Base-by-base conservation (phyloP, 2,797 vertebrate species). In the Takifugu rubripes region DNA sequence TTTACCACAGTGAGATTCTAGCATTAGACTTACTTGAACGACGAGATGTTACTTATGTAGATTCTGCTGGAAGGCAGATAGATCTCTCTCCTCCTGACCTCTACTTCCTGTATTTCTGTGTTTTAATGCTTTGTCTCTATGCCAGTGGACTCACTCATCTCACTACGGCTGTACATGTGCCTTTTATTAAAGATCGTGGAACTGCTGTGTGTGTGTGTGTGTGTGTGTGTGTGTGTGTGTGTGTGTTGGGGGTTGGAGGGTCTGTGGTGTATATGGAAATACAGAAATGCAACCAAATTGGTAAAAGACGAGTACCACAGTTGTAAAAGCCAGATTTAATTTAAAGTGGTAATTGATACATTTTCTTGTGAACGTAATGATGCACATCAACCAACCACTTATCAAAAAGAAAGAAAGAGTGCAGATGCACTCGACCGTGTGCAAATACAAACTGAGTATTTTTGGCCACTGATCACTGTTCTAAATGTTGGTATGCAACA, bases 111-210 rank as follows among this genome's bases (percentile, higher is more conserved):
- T 87, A 84, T 87, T 89, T 88, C 83, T 90, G 87, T 89, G 85
- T 89, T 89, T 85, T 86, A 88, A 89, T 82, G 91, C 90, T 91
- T 91, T 70, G 82, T 90, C 82, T 87, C 81, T 82, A 81, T 85
- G 87, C 86, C 85, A 78, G 82, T 86, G 85, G 85, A 90, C 85
- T 90, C 83, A 88, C 87, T 88, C 89, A 90, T 90, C 84, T 90
- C 88, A 89, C 90, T 85, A 86, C 91, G 88, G 90, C 91, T 93
- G 92, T 91, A 92, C 90, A 91, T 92, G 92, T 93, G 92, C 92
- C 91, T 93, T 93, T 92, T 90, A 92, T 91, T 92, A 91, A 93
- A 92, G 85, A 89, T 91, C 87, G 91, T 83, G 83, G 89, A 92
- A 89, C 87, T 82, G 75, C 74, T 53, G 25, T n/a, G 62, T 56